Percentiles rank a stretch among this genome's conserved stretches.
Evolutionary conservation across 1,140 invertebrate species (phyloP).

Genomic region (Nylanderia fulva): DNA sequence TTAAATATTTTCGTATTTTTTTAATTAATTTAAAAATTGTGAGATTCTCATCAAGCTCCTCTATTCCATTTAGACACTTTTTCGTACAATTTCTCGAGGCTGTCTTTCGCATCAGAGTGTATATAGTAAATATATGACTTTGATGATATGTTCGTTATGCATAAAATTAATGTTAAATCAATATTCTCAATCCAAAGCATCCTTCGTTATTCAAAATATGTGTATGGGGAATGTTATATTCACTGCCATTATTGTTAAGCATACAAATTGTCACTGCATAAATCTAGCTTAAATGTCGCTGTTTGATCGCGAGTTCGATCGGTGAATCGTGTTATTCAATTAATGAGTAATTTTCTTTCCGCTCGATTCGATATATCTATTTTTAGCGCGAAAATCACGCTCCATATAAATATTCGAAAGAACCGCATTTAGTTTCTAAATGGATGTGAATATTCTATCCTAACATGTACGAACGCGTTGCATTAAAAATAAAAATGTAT

Average conservation of each 20-base stretch:
- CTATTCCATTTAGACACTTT: not conserved
- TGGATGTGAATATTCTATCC: constrained; percentile 12
- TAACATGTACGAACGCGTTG: not conserved
- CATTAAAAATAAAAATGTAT: constrained; percentile 34
- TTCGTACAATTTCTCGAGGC: constrained; percentile 2
- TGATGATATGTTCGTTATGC: constrained; percentile 61
- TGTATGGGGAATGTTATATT: constrained; percentile 2
- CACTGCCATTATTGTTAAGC: constrained; percentile 16
- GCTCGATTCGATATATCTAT: not conserved
- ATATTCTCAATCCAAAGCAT: not conserved
- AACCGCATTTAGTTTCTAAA: constrained; percentile 16
- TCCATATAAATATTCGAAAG: not conserved
- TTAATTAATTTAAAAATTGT: not conserved
- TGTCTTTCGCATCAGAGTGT: constrained; percentile 4
- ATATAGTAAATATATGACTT: constrained; percentile 24
- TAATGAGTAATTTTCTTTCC: constrained; percentile 14
- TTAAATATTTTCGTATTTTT: constrained; percentile 28
- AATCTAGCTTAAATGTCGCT: not conserved
- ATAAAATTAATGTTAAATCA: constrained; percentile 54
- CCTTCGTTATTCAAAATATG: constrained; percentile 5
- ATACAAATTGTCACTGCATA: constrained; percentile 3
- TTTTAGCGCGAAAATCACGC: constrained; percentile 9
- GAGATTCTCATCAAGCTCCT: not conserved
- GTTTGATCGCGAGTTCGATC: not conserved
- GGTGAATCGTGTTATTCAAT: not conserved